A percentile compares a stretch with the other conserved stretches of the same genome.
These are phyloP conservation scores for Miniopterus natalensis DNA, from an alignment of 2,113 vertebrate genomes.

Conservation along the genomic window DNA sequence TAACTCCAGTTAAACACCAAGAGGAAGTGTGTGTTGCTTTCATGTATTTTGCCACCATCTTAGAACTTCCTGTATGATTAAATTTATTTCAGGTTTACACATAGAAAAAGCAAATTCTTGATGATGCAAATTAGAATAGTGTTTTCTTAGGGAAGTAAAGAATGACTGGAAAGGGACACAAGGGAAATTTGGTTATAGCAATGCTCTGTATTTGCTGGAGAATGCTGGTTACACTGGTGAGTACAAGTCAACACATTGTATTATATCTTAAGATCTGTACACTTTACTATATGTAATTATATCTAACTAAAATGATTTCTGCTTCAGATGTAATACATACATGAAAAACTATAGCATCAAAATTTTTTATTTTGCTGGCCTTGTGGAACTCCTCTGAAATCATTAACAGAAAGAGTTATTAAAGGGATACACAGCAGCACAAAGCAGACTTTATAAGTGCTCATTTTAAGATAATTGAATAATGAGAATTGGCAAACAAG, in stretches of 20 bases:
- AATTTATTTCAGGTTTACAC: background rate
- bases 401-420: background rate
- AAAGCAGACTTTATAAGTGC: background rate
- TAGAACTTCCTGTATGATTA: background rate
- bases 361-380: background rate
- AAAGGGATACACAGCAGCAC: background rate
- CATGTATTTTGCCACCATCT: too few relatives aligned
- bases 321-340: background rate
- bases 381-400: background rate
- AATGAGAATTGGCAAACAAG: background rate
- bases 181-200: background rate
- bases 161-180: background rate
- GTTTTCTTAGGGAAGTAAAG: background rate
- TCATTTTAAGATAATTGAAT: background rate
- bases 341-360: background rate
- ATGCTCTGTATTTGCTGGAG: background rate
- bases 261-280: background rate
- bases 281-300: background rate
- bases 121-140: background rate
- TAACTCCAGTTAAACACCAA: too few relatives aligned
- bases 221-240: background rate
- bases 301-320: background rate
- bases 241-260: background rate
- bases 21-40: too few relatives aligned
- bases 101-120: background rate